Percentiles rank a stretch among this genome's conserved stretches.
Conservation (phyloP, 2,113 vertebrate genomes). For the Hirundichthys speculiger region DNA sequence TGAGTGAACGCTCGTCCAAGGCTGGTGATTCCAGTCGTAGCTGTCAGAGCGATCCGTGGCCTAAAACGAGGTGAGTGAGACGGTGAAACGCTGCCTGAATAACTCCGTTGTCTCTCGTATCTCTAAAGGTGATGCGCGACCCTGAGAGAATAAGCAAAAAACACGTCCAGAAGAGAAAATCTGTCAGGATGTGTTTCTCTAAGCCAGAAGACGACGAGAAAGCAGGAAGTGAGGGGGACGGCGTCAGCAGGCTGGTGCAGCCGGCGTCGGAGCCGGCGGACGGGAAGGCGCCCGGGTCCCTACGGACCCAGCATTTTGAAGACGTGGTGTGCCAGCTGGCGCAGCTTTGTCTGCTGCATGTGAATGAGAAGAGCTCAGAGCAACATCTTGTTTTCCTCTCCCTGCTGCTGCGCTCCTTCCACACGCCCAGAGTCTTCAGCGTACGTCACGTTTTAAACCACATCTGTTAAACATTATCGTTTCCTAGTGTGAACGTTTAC, state of each 20-base stretch:
- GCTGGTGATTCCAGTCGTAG: too few relatives aligned
- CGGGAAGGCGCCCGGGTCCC: slow-evolving; percentile 47
- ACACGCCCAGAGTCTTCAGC: slow-evolving; percentile 85
- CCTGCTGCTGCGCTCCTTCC: slow-evolving; percentile 86
- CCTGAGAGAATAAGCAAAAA: slow-evolving; percentile 76
- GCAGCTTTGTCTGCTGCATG: slow-evolving; percentile 87
- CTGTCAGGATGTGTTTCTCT: slow-evolving; percentile 84
- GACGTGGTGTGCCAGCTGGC: slow-evolving; percentile 89
- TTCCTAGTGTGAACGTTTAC: too few relatives aligned
- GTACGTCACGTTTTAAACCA: slow-evolving; percentile 48
- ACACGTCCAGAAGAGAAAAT: slow-evolving; percentile 80
- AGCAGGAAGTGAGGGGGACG: slow-evolving; percentile 38
- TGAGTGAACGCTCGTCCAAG: too few relatives aligned
- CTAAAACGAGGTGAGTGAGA: too few relatives aligned
- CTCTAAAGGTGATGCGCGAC: slow-evolving; percentile 83
- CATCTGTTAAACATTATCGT: too few relatives aligned
- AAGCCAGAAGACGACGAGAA: slow-evolving; percentile 69
- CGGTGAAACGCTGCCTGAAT: neutral
- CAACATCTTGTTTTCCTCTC: slow-evolving; percentile 91
- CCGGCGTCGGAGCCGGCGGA: slow-evolving; percentile 20
- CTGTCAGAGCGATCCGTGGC: too few relatives aligned
- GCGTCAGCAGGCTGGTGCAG: slow-evolving; percentile 36
- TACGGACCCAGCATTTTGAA: slow-evolving; percentile 84
- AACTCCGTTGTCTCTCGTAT: slow-evolving; percentile 13
- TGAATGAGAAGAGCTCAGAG: slow-evolving; percentile 87